Evolutionary conservation across 2,797 vertebrate genomes (phyloP).

Genomic region (Microctenopoma steveboyesi): DNA sequence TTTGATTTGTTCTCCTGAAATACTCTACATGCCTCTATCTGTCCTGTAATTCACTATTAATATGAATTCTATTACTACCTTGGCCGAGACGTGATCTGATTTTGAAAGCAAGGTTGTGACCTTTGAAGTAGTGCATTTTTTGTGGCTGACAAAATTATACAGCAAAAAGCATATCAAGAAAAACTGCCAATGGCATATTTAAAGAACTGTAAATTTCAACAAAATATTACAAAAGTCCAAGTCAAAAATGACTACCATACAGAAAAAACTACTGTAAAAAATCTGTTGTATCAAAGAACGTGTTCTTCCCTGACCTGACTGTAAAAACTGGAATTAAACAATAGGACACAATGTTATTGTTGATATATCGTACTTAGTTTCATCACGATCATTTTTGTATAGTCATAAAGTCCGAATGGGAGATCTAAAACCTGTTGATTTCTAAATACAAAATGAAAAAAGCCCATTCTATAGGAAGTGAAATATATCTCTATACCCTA

Average conservation of each 20-base stretch:
- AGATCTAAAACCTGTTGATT: slow-evolving; percentile 34
- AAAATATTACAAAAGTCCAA: too few relatives aligned
- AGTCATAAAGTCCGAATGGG: slow-evolving; percentile 28
- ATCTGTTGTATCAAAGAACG: neutral
- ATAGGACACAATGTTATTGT: slow-evolving; percentile 16
- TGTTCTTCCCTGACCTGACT: slow-evolving; percentile 20
- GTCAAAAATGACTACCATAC: neutral
- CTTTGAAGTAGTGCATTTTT: slow-evolving; percentile 43
- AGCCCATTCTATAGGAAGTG: slow-evolving; percentile 7
- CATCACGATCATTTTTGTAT: slow-evolving; percentile 8
- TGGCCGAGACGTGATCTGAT: slow-evolving; percentile 36
- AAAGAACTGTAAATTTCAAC: slow-evolving; percentile 3
- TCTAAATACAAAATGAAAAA: slow-evolving; percentile 15
- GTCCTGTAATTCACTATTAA: slow-evolving; percentile 24
- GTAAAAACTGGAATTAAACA: slow-evolving; percentile 1
- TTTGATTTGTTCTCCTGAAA: slow-evolving; percentile 29
- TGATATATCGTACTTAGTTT: slow-evolving; percentile 30
- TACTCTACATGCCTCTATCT: slow-evolving; percentile 31
- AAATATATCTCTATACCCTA: slow-evolving; percentile 28
- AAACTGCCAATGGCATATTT: slow-evolving; percentile 7
- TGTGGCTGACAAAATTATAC: slow-evolving; percentile 30
- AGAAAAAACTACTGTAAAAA: slow-evolving; percentile 2
- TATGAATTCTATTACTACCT: slow-evolving; percentile 31
- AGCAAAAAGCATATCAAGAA: slow-evolving; percentile 30
- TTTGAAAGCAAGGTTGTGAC: slow-evolving; percentile 51